Base-by-base conservation (phyloP, 2,113 vertebrate species). In the Nothobranchius kuhntae region DNA sequence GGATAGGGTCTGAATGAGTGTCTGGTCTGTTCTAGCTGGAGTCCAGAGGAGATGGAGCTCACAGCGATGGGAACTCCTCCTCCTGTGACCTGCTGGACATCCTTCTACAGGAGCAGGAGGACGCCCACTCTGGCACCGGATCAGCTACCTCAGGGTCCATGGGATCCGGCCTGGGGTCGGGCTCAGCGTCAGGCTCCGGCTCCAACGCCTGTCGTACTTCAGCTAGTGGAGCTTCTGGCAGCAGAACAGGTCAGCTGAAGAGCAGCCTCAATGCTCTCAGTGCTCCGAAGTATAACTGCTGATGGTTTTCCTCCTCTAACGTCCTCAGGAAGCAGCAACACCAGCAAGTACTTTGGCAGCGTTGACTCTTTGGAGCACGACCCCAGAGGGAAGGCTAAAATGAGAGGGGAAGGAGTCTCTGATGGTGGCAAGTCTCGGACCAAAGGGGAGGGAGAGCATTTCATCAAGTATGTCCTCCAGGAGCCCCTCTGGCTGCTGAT, bases 281-380 rank as follows among this genome's bases (percentile, higher is more conserved):
- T 53, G 11, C 12, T 24, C 38, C 7, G 38, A 40, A 40, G 38
- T 7, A 9, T 40, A 40, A 40, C 3, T 4, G 44, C 14, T 56
- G 2, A 64, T 9, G 30, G 1, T 53, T 61, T 3, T 53, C n/a
- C 24, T 9, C 68, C 1, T 51, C 6, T 24, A 38, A 51, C 13
- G 9, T n/a, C 14, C 47, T 13, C 21, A 94, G 97, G 95, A 50
- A 95, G 95, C 75, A 96, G 94, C 77, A 90, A 93, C 81, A 95
- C 92, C 81, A 98, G 95, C 92, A 96, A 95, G 61, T 98, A 96
- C 81, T 97, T 97, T 0, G 96, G 95, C 61, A 97, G 96, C 38
- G 67, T 95, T 0, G 95, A 96, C 80, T 97, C 95, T 3, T 95
- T 95, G 7, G 96, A 98, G 77, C 95, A 94, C 1, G 92, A 94